These are phyloP conservation scores for Belgica antarctica DNA, from an alignment of 2,888 invertebrate genomes.

Conservation along the genomic window DNA sequence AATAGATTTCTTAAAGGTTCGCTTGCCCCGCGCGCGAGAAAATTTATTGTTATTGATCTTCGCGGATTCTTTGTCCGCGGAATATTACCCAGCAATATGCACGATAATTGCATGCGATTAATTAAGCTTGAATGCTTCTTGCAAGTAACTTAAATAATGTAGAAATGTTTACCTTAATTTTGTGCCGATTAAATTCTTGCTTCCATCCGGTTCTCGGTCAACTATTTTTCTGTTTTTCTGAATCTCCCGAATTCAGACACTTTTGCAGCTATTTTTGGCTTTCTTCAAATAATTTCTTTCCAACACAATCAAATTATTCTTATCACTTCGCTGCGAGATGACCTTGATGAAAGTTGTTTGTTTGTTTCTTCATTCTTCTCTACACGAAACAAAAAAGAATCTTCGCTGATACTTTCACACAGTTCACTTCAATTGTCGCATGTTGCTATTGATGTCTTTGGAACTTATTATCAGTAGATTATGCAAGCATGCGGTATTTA, in stretches of 20 bases:
- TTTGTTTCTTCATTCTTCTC: slow-evolving; percentile 21
- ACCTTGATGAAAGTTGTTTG: slow-evolving; percentile 18
- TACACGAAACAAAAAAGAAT: neutral
- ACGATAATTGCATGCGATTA: neutral
- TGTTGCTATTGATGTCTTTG: neutral
- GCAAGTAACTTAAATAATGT: neutral
- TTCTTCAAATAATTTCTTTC: neutral
- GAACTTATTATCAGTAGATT: neutral
- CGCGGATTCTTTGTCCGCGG: neutral
- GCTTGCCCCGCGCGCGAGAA: neutral
- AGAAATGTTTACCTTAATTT: slow-evolving; percentile 5
- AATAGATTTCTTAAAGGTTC: slow-evolving; percentile 15
- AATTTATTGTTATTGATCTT: slow-evolving; percentile 8
- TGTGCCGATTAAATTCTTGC: neutral
- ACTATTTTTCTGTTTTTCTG: neutral
- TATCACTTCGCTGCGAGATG: neutral
- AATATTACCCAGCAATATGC: neutral
- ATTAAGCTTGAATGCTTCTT: neutral
- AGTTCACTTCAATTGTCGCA: neutral
- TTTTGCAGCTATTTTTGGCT: neutral
- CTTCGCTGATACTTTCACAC: neutral
- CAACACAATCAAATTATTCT: neutral
- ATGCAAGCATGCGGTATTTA: slow-evolving; percentile 4
- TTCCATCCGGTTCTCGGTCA: neutral
- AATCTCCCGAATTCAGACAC: neutral